Evolutionary conservation across 1,140 invertebrate genomes (phyloP).

Genomic region (Calycopis cecrops): DNA sequence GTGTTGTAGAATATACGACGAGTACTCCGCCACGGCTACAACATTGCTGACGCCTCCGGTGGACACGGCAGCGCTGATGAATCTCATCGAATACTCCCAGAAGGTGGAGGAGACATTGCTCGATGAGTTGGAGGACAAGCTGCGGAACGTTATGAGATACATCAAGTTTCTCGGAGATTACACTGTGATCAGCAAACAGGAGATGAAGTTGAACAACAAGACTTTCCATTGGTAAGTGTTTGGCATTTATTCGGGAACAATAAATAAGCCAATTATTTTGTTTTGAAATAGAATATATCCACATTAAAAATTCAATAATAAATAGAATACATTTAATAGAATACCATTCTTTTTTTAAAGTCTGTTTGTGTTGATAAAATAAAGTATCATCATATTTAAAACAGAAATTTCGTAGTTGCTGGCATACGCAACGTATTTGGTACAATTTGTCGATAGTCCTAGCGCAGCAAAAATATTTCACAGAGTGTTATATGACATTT

Average conservation of each 20-base stretch:
- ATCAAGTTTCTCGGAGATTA: constrained; percentile 88
- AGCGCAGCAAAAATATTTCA: no score
- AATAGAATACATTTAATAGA: no score
- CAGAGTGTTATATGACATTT: no score
- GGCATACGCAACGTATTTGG: no score
- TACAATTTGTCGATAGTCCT: no score
- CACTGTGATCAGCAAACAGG: constrained; percentile 83
- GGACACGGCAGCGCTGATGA: constrained; percentile 91
- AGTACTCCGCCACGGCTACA: constrained; percentile 89
- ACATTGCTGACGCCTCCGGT: constrained; percentile 86
- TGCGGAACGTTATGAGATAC: constrained; percentile 80
- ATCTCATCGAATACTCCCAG: constrained; percentile 85
- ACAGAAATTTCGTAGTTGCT: no score
- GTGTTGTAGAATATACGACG: constrained; percentile 87
- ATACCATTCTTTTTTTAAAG: no score
- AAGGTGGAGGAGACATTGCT: constrained; percentile 84
- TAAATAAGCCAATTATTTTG: no score
- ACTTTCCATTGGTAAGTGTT: constrained; percentile 85
- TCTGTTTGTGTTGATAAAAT: no score
- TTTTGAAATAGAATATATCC: no score
- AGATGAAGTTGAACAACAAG: constrained; percentile 91
- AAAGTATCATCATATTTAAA: no score
- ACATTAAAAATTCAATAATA: no score
- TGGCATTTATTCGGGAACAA: background rate
- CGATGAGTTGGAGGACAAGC: constrained; percentile 83